phyloP scores from a whole-genome alignment of 1,140 invertebrate species.

The Hylaeus anthracinus region DNA sequence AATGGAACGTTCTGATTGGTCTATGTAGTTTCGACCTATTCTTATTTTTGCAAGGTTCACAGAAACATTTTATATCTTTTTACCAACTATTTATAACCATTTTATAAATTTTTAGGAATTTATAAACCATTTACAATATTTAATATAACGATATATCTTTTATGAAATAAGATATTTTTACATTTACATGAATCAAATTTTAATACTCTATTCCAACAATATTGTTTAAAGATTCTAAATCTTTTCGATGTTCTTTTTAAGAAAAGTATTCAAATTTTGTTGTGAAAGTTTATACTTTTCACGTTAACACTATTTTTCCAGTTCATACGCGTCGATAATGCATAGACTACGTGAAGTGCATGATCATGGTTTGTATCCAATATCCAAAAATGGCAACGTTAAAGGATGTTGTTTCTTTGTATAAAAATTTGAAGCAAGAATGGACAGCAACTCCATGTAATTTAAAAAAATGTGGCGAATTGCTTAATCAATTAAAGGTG shows the following conservation, averaged over 20 bases:
- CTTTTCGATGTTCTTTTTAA: neutral
- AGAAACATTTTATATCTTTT: too few relatives aligned
- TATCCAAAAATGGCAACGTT: conserved; percentile 82
- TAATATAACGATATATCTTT: too few relatives aligned
- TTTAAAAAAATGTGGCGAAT: conserved; percentile 86
- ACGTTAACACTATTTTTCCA: neutral
- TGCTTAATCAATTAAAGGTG: conserved; percentile 89
- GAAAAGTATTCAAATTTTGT: neutral
- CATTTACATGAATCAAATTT: neutral
- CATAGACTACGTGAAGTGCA: neutral
- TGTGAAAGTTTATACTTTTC: neutral
- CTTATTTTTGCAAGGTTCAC: too few relatives aligned
- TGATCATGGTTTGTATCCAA: conserved; percentile 29
- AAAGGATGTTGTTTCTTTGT: conserved; percentile 85
- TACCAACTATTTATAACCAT: too few relatives aligned
- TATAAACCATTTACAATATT: neutral
- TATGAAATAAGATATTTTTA: neutral
- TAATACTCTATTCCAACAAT: neutral
- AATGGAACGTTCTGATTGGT: neutral
- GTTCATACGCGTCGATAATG: neutral
- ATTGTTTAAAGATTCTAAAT: neutral
- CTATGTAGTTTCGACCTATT: too few relatives aligned
- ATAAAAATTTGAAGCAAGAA: conserved; percentile 88
- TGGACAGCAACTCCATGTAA: conserved; percentile 86
- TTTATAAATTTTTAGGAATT: neutral